phyloP scores from a whole-genome alignment of 2,888 invertebrate genomes.

The Ectropis crepuscularia region DNA sequence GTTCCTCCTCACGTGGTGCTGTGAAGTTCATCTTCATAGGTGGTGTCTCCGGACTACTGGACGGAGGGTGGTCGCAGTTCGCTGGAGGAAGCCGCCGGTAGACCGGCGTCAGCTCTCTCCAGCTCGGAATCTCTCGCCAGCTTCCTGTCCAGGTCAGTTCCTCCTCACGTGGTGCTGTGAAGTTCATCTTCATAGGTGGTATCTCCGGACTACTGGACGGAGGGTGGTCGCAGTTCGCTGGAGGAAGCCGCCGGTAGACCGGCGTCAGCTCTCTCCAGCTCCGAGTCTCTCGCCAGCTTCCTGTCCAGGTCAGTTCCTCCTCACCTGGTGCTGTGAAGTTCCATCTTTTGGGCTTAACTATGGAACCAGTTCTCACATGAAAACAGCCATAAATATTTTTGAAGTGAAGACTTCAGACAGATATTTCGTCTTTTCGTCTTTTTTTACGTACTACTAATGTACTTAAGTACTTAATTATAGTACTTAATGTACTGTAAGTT shows the following conservation, averaged over 20 bases:
- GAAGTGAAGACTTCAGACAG: no score
- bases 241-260: slow-evolving; percentile 79
- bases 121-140: slow-evolving; percentile 83
- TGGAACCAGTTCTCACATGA: no score
- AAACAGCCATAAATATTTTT: no score
- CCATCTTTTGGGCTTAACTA: no score
- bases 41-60: slow-evolving; percentile 76
- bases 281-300: slow-evolving; percentile 87
- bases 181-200: no score
- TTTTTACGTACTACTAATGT: no score
- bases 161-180: no score
- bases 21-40: no score
- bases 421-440: no score
- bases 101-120: slow-evolving; percentile 82
- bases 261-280: slow-evolving; percentile 81
- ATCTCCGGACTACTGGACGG: slow-evolving; percentile 75
- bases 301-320: slow-evolving; percentile 81
- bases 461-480: no score
- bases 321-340: no score
- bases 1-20: slow-evolving; percentile 1
- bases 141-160: slow-evolving; percentile 87
- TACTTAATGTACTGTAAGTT: no score
- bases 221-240: slow-evolving; percentile 72
- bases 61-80: slow-evolving; percentile 74
- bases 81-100: slow-evolving; percentile 76